Base-by-base conservation (phyloP, 30 jellyfish, hydroid and myxozoan genomes). In the Hydractinia symbiolongicarpus region DNA sequence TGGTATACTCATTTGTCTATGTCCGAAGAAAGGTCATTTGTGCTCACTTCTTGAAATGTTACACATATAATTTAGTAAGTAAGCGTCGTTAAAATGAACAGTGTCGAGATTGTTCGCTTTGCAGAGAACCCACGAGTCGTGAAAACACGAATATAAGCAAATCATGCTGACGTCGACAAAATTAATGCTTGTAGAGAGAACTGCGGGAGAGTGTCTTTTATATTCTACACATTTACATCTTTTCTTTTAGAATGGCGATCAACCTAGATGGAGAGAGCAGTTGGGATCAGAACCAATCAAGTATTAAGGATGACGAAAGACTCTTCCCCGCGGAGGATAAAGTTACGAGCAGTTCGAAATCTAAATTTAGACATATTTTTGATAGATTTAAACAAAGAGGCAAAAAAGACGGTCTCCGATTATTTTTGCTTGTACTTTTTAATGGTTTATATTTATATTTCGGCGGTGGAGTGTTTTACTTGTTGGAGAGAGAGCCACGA, bases 401-500 rank as follows among this genome's bases (percentile, higher is more conserved):
- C 4, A 64, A 64, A 13, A 64, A 64, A 13, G 74, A 64, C 40
- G 74, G 74, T 66, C 82, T 89, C 5, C 72, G 73, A 72, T 69
- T 90, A 79, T 78, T 90, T 72, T 73, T 76, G 62, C 88, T 90
- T 9, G 88, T 86, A 17, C 77, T 90, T 6, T 89, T 89, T 50
- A 90, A 90, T 69, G 97, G 97, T n/a, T 69, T 90, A 11, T 90
- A 90, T 64, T 83, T 90, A 21, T 85, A 85, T 57, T 50, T 82
- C 14, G 97, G 97, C 53, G 97, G 97, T n/a, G 52, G 86, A 82
- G 88, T 85, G 8, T 90, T 90, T 79, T 90, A 81, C 21, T 73
- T 82, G 50, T 88, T 90, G 4, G 97, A 90, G 62, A 73, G 86
- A 60, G 49, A 77, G 17, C 81, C 87, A 52, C 49, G 10, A 44